Conservation (phyloP, 2,797 vertebrate species). For the Catharus ustulatus region DNA sequence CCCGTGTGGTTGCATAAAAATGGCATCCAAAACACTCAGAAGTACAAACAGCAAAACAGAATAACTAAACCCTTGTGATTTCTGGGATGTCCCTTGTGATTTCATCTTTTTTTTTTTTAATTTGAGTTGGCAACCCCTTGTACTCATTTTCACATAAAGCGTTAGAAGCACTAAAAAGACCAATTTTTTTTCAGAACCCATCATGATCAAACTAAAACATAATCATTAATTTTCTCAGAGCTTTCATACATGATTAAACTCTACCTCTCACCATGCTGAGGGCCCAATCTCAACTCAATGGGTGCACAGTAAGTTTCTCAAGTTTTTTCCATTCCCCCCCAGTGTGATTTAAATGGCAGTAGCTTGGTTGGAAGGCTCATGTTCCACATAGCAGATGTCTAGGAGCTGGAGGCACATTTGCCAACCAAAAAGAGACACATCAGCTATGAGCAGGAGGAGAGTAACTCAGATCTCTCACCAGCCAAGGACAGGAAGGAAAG, state of each 20-base stretch:
- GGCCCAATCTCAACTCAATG: background rate
- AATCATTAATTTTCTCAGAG: background rate
- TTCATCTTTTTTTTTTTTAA: background rate
- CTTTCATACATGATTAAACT: background rate
- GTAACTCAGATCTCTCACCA: slow-evolving; percentile 21
- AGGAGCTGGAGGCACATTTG: slow-evolving; percentile 16
- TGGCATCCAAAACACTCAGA: background rate
- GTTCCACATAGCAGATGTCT: slow-evolving; percentile 44
- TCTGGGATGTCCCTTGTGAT: background rate
- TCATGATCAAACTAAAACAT: background rate
- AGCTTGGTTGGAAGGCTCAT: background rate
- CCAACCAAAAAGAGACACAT: slow-evolving; percentile 40
- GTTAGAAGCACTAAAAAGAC: background rate
- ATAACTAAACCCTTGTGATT: background rate
- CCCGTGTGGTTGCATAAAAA: background rate
- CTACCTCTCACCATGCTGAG: background rate
- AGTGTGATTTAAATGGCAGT: background rate
- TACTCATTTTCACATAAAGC: background rate
- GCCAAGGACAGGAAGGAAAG: slow-evolving; percentile 38
- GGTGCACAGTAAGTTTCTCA: background rate
- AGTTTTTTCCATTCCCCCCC: background rate
- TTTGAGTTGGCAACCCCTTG: background rate
- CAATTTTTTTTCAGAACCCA: background rate
- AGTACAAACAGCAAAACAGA: background rate
- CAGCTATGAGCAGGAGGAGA: slow-evolving; percentile 15